phyloP scores from a whole-genome alignment of 2,113 vertebrate species.

The Emydocephalus ijimae region DNA sequence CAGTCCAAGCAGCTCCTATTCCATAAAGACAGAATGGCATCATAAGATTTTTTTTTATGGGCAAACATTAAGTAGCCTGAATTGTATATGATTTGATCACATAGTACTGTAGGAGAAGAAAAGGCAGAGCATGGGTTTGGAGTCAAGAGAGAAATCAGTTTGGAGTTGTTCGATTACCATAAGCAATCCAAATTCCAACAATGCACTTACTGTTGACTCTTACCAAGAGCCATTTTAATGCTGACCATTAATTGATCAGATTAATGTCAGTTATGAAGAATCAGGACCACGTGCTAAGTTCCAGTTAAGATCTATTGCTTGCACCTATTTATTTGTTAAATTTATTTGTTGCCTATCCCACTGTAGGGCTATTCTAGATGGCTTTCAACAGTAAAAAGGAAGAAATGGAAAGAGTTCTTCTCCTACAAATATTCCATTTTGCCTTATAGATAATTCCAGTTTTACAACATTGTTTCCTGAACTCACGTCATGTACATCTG shows the following conservation, averaged over 20 bases:
- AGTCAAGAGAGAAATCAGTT: not conserved
- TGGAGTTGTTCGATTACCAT: not conserved
- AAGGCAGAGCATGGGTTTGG: not conserved
- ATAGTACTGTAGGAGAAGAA: not conserved
- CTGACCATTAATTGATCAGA: not conserved
- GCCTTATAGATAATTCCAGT: not conserved
- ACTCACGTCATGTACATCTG: not conserved
- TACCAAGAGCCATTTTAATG: not conserved
- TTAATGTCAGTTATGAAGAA: not conserved
- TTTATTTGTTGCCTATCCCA: not conserved
- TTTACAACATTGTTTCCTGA: not conserved
- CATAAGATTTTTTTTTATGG: not conserved
- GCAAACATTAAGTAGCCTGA: not conserved
- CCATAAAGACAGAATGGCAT: not conserved
- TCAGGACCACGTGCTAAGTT: not conserved
- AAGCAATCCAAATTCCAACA: not conserved
- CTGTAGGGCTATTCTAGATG: not conserved
- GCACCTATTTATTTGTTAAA: not conserved
- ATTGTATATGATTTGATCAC: not conserved
- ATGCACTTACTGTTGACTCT: not conserved
- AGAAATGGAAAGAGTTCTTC: not conserved
- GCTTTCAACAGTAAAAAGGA: not conserved
- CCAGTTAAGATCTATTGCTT: not conserved
- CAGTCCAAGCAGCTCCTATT: not conserved
- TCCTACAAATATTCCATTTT: not conserved